Evolutionary conservation across 2,797 vertebrate species (phyloP), one percentile per base, ranked within the genome.

Genomic region (Eutrigla gurnardus): DNA sequence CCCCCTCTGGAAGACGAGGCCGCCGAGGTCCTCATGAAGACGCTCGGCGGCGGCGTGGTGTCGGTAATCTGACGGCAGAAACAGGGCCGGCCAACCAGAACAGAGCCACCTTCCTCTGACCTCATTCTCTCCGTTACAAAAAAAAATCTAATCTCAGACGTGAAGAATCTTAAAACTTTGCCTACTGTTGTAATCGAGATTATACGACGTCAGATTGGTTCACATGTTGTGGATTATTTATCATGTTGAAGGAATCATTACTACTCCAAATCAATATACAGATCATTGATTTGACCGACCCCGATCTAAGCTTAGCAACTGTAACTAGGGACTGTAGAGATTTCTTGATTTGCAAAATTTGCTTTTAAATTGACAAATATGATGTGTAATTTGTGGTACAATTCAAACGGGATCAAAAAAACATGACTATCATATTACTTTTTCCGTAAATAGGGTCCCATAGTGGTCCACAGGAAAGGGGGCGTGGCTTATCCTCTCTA

Each of bases 31-130:
- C 12, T 40, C 52, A 68, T 69, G n/a, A 62, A 77, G 61, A 80
- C 32, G 13, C 40, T 17, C 35, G 53, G 64, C 9, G 32, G 52
- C 11, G 61, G 57, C n/a, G 79, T 1, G 70, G 70, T 46, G 52
- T 52, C 15, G n/a, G 58, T 64, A 32, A 55, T 63, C 50, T 63
- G 61, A 73, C 63, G 49, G 65, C 70, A 74, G 49, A 7, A 59
- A 69, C 25, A 55, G 52, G 70, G 45, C 61, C 65, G 76, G 57
- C 86, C 82, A 58, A 60, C 40, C 6, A 3, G n/a, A 83, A 50
- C 62, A 42, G 5, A 50, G 67, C 82, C 80, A 79, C 82, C 83
- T 87, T 86, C 61, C 61, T 60, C 54, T 39, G 64, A 79, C 79
- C 81, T 87, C 64, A 53, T 77, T 83, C 74, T 67, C 64, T 65